Base-by-base conservation (phyloP, 2,888 invertebrate species). In the Patella pellucida region DNA sequence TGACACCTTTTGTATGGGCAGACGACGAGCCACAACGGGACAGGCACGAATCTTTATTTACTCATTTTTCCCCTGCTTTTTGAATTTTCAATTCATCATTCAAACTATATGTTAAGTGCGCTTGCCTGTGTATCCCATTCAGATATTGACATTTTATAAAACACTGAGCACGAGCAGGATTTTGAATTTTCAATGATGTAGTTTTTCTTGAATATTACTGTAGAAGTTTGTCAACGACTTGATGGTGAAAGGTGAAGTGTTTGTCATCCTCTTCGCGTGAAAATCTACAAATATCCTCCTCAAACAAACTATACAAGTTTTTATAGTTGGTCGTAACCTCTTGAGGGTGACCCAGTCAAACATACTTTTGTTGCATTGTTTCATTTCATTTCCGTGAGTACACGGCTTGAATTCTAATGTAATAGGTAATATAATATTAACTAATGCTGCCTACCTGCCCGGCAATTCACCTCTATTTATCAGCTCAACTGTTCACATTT, bases 1-100 rank as follows among this genome's bases (percentile, higher is more conserved):
- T 73, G 73, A 73, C 73, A 73, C 73, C 68, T 73, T 73, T 68
- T 51, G 51, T 68, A 27, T 73, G 68, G 52, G 51, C 68, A 73
- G 31, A 73, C 73, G 68, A 23, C 52, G 51, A 67, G 68, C 73
- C 73, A 41, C 23, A 16, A 54, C 73, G 31, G 51, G 16, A 50
- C 68, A 68, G 27, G 73, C 73, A 73, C 73, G 73, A 68, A 51
- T 52, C 51, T 41, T 19, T 73, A 27, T 73, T 73, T 73, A 73
- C 73, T 16, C 27, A 54, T 54, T 68, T 54, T 68, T 68, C 52
- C 7, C 41, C 23, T n/a, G 27, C 51, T n/a, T 51, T 52, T 41
- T 31, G 68, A 51, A 73, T 52, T 41, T 73, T 73, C 68, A 68
- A 73, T 73, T 50, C 62, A 62, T 62, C 19, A 62, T 23, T 14